Conservation (phyloP, 2,113 vertebrate species). For the Notiomystis cincta region DNA sequence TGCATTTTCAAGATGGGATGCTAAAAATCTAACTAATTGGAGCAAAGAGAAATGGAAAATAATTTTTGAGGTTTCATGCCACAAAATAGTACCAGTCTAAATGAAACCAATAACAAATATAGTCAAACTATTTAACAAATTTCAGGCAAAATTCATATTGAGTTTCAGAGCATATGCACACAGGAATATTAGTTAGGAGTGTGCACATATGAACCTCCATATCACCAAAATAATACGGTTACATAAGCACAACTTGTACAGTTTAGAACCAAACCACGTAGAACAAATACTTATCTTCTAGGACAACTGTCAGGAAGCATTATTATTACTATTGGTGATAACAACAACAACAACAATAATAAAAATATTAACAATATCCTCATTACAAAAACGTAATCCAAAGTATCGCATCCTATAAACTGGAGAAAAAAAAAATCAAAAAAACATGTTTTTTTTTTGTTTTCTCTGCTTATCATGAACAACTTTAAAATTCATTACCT, state of each 20-base stretch:
- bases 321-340: not conserved
- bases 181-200: not conserved
- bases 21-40: not conserved
- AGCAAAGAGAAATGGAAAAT: not conserved
- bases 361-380: not conserved
- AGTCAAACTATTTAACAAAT: not conserved
- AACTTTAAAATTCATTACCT: not conserved
- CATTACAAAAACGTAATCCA: not conserved
- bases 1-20: not conserved
- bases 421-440: not conserved
- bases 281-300: not conserved
- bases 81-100: not conserved
- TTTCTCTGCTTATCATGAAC: not conserved
- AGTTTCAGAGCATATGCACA: not conserved
- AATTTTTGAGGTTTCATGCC: not conserved
- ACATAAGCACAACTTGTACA: accelerated
- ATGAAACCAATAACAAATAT: not conserved
- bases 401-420: not conserved
- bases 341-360: not conserved
- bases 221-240: not conserved
- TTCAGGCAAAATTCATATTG: not conserved
- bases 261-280: not conserved
- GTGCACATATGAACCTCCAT: accelerated
- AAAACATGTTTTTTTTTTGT: not conserved
- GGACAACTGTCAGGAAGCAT: not conserved